These are phyloP conservation scores for Oligia strigilis DNA, from an alignment of 2,888 invertebrate species.

Conservation along the genomic window DNA sequence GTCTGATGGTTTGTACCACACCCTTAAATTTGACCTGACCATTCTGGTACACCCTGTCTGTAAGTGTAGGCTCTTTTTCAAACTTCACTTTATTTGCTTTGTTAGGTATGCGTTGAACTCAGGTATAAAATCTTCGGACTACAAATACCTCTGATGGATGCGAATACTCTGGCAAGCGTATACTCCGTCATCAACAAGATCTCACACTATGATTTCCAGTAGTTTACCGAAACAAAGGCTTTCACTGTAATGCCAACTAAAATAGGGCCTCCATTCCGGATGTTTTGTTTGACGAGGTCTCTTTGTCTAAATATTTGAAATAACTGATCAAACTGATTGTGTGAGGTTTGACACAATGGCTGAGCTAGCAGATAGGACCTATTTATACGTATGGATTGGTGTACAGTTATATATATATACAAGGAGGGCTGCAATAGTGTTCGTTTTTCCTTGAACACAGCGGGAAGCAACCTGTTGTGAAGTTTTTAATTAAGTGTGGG, in stretches of 20 bases:
- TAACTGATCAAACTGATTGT: conserved; percentile 37
- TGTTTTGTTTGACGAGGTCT: conserved; percentile 30
- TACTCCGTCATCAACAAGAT: conserved; percentile 9
- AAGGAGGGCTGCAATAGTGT: conserved; percentile 52
- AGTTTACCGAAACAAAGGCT: conserved; percentile 34
- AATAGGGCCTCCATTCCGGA: conserved; percentile 14
- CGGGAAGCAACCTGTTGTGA: conserved; percentile 86
- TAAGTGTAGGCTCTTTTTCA: background rate
- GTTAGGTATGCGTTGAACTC: background rate
- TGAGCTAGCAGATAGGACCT: background rate
- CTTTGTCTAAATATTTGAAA: conserved; percentile 51
- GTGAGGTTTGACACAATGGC: conserved; percentile 29
- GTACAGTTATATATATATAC: conserved; percentile 57
- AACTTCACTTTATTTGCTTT: background rate
- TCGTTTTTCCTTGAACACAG: conserved; percentile 68
- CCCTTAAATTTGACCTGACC: too few relatives aligned
- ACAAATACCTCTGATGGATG: background rate
- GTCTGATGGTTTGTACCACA: too few relatives aligned
- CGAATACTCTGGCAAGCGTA: background rate
- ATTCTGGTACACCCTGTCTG: too few relatives aligned
- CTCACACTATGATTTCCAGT: background rate
- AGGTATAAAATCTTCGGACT: background rate
- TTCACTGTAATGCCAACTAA: conserved; percentile 15
- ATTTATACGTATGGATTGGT: conserved; percentile 41
- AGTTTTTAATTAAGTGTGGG: conserved; percentile 87